These are phyloP conservation scores for Paralvinella palmiformis DNA, from an alignment of 1,140 invertebrate genomes.

Conservation along the genomic window DNA sequence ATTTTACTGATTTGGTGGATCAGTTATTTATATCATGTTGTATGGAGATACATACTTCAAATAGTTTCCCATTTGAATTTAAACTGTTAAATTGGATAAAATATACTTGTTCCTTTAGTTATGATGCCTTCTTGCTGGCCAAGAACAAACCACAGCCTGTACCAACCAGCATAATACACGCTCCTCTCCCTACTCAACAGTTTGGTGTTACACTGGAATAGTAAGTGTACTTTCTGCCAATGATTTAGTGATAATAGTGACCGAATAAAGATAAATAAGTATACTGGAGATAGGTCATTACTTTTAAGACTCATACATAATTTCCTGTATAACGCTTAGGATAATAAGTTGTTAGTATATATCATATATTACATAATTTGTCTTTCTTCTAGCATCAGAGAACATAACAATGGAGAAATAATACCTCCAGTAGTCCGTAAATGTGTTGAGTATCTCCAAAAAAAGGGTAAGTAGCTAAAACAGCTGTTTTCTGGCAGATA, in stretches of 20 bases:
- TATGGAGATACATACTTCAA: no score
- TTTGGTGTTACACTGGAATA: constrained; percentile 88
- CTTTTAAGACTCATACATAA: no score
- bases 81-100: not conserved
- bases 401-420: constrained; percentile 68
- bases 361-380: not conserved
- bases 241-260: no score
- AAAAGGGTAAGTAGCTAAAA: constrained; percentile 56
- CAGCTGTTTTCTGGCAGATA: no score
- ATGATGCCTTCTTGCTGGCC: constrained; percentile 63
- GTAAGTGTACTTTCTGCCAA: no score
- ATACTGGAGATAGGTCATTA: no score
- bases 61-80: not conserved
- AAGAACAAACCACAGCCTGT: constrained; percentile 53
- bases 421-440: constrained; percentile 86
- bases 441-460: constrained; percentile 82
- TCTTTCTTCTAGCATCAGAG: constrained; percentile 63
- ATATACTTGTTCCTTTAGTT: constrained; percentile 52
- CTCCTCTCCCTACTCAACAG: constrained; percentile 67
- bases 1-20: no score
- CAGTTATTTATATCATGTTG: no score
- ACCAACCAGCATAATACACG: constrained; percentile 28
- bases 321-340: no score
- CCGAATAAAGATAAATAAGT: no score
- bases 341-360: no score